Base-by-base conservation (phyloP, 2,888 invertebrate species). In the Epistrophe grossulariae region DNA sequence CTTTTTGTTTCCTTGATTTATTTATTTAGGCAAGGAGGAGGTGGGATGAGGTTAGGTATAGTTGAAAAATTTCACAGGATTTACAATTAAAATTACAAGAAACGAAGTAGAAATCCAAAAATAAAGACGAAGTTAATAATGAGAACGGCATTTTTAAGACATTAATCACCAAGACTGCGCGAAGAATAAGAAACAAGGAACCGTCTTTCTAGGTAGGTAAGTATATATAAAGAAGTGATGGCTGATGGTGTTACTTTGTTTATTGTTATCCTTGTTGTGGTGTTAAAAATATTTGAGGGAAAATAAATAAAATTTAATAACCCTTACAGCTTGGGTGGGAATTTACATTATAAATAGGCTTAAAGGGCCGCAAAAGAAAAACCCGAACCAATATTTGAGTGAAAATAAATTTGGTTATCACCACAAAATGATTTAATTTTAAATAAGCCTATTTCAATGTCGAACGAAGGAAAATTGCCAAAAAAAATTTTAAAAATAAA, bases 371-470 rank as follows among this genome's bases (percentile, higher is more conserved):
- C 31, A 24, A 3, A 45, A n/a, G n/a, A n/a, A 48, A 28, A 40
- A 5, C 38, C 40, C 62, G 35, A 66, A 13, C 15, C 68, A 66
- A 64, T 24, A 24, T 64, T 38, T 45, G n/a, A 24, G 28, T 19
- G 50, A 57, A 73, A 60, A 55, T n/a, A 81, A 81, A 81, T 81
- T 62, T 48, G 62, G 48, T 62, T 70, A 76, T 76, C 48, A 57
- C 70, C 70, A 15, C 74, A 81, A 76, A 60, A 72, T 77, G 84
- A 84, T 84, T 84, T 70, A 62, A 84, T 77, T 84, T 84, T 38
- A 80, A 73, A 62, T 19, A 43, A 66, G 35, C 66, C 52, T 50
- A 64, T 35, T 35, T 38, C 35, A 59, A 28, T 55, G 55, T 31
- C 15, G 60, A 40, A 19, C 8, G 28, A 55, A 15, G 2, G 17